Conservation (phyloP, 2,888 invertebrate species). For the Habrosyne pyritoides region DNA sequence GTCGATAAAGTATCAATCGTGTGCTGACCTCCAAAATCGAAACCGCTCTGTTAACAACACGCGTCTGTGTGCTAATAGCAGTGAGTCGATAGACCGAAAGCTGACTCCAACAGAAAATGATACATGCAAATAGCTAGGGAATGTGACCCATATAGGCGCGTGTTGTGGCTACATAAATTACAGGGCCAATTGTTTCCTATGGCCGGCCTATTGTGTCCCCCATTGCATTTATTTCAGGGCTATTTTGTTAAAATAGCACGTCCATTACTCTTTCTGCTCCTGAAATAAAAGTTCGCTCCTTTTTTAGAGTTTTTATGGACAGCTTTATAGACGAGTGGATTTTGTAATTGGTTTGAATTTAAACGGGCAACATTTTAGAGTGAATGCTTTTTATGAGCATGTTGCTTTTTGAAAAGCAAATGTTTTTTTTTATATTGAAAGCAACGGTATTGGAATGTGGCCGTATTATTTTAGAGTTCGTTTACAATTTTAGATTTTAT, state of each 20-base stretch:
- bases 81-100: constrained; percentile 23
- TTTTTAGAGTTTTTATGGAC: constrained; percentile 28
- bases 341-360: constrained; percentile 4
- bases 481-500: background rate
- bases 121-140: constrained; percentile 57
- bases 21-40: background rate
- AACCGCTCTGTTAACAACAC: background rate
- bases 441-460: background rate
- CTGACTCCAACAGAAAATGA: constrained; percentile 64
- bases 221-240: constrained; percentile 48
- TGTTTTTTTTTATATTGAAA: constrained; percentile 4
- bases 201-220: constrained; percentile 54
- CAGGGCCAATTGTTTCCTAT: constrained; percentile 72
- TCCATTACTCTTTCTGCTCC: constrained; percentile 34
- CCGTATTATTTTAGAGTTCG: background rate
- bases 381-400: constrained; percentile 2
- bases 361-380: constrained; percentile 3
- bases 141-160: constrained; percentile 50
- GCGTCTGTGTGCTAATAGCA: constrained; percentile 5
- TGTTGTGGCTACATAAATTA: constrained; percentile 67
- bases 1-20: background rate
- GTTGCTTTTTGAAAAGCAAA: constrained; percentile 1
- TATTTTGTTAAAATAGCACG: constrained; percentile 44
- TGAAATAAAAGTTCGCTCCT: constrained; percentile 22
- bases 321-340: constrained; percentile 6